A percentile compares a stretch with the other conserved stretches of the same genome.
Conservation (phyloP, 2,888 invertebrate genomes). For the Torymus texanus region DNA sequence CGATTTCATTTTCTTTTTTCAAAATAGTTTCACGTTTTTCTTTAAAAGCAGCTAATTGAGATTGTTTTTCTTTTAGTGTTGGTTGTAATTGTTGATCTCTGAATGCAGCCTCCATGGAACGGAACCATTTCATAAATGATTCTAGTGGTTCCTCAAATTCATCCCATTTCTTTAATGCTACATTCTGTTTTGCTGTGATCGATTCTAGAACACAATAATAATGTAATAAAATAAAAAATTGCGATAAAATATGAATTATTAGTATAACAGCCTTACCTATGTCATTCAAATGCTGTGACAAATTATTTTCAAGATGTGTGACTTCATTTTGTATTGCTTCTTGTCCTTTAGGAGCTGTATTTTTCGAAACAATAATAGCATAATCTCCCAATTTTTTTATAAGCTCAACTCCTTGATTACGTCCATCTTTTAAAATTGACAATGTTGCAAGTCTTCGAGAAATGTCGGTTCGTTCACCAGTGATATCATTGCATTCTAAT, state of each 20-base stretch:
- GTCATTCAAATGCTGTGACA: slow-evolving; percentile 82
- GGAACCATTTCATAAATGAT: slow-evolving; percentile 89
- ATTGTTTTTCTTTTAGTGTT: slow-evolving; percentile 87
- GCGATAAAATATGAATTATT: neutral
- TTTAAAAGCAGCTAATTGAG: slow-evolving; percentile 83
- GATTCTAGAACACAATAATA: slow-evolving; percentile 74
- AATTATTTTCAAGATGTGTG: slow-evolving; percentile 80
- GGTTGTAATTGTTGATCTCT: slow-evolving; percentile 90
- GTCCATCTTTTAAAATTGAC: slow-evolving; percentile 80
- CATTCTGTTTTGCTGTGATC: slow-evolving; percentile 84
- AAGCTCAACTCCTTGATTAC: slow-evolving; percentile 81
- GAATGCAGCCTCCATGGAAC: slow-evolving; percentile 88
- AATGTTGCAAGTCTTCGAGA: slow-evolving; percentile 83
- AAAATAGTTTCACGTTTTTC: slow-evolving; percentile 86
- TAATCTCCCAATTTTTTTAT: slow-evolving; percentile 83
- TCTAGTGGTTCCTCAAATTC: slow-evolving; percentile 90
- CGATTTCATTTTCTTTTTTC: slow-evolving; percentile 89
- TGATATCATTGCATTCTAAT: slow-evolving; percentile 86
- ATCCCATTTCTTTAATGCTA: slow-evolving; percentile 88
- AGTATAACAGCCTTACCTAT: slow-evolving; percentile 75
- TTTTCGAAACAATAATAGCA: slow-evolving; percentile 80
- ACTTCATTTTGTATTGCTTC: slow-evolving; percentile 85
- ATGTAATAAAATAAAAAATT: neutral
- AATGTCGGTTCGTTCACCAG: slow-evolving; percentile 90
- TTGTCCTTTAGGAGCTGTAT: slow-evolving; percentile 88